Evolutionary conservation across 2,113 vertebrate genomes (phyloP).

Genomic region (Ictidomys tridecemlineatus): DNA sequence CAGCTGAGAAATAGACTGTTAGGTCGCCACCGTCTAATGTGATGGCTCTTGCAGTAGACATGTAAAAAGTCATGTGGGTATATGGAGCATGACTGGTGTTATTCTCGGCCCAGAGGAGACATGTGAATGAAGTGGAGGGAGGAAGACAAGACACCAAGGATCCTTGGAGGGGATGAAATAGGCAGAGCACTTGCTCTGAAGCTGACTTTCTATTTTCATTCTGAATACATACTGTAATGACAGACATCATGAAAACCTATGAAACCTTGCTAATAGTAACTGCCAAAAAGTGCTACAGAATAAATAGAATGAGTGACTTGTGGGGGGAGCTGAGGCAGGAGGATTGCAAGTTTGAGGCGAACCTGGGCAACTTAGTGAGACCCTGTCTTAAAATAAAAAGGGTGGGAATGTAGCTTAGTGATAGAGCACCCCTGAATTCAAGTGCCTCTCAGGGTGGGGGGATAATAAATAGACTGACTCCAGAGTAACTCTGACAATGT

Average conservation of each 20-base stretch:
- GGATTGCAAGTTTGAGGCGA: no score
- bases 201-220: not conserved
- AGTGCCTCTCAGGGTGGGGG: no score
- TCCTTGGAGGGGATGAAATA: not conserved
- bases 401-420: no score
- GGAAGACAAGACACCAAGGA: not conserved
- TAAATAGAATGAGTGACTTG: not conserved
- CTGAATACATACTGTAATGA: not conserved
- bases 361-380: no score
- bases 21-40: not conserved
- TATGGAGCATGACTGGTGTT: rapidly evolving
- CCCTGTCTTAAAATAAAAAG: no score
- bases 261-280: not conserved
- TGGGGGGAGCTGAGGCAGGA: no score
- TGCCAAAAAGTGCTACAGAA: not conserved
- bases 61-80: not conserved
- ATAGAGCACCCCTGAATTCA: no score
- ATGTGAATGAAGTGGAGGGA: not conserved
- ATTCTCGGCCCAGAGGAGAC: not conserved
- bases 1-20: not conserved
- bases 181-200: not conserved
- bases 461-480: not conserved
- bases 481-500: not conserved
- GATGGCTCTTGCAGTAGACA: not conserved
- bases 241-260: not conserved